phyloP scores from a whole-genome alignment of 2,113 vertebrate genomes.

The Vulpes vulpes region DNA sequence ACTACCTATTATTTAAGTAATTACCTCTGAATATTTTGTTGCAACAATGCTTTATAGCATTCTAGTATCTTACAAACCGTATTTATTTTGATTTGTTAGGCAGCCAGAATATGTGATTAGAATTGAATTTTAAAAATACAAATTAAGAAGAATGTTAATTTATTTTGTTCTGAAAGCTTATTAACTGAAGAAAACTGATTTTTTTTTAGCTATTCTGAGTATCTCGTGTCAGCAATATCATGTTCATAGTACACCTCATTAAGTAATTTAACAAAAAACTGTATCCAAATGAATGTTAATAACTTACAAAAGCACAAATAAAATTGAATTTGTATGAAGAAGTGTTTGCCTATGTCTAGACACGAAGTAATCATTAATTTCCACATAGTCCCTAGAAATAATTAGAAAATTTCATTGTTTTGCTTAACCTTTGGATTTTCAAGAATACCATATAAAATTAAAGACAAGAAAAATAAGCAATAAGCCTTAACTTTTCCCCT shows the following conservation, averaged over 20 bases:
- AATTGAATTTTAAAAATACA: conserved; percentile 66
- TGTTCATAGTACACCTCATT: conserved; percentile 72
- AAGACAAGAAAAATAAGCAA: conserved; percentile 33
- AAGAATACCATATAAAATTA: conserved; percentile 37
- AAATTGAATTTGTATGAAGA: conserved; percentile 58
- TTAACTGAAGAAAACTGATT: conserved; percentile 54
- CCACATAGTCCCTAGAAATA: conserved; percentile 32
- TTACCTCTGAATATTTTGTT: conserved; percentile 47
- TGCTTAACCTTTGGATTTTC: conserved; percentile 70
- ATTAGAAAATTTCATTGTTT: conserved; percentile 67
- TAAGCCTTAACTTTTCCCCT: neutral
- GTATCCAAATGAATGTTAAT: conserved; percentile 63
- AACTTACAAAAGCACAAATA: conserved; percentile 55
- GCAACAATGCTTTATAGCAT: neutral
- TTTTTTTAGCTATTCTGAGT: conserved; percentile 69
- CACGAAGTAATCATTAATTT: conserved; percentile 73
- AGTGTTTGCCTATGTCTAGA: conserved; percentile 52
- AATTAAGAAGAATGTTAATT: conserved; percentile 67
- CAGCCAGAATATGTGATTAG: conserved; percentile 11
- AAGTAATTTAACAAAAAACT: conserved; percentile 72
- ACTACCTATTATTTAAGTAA: conserved; percentile 24
- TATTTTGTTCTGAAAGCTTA: conserved; percentile 68
- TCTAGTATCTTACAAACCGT: neutral
- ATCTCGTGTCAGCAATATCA: conserved; percentile 67
- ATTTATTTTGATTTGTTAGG: conserved; percentile 68